phyloP scores from a whole-genome alignment of 2,888 invertebrate species.

The Tipula vernalis region DNA sequence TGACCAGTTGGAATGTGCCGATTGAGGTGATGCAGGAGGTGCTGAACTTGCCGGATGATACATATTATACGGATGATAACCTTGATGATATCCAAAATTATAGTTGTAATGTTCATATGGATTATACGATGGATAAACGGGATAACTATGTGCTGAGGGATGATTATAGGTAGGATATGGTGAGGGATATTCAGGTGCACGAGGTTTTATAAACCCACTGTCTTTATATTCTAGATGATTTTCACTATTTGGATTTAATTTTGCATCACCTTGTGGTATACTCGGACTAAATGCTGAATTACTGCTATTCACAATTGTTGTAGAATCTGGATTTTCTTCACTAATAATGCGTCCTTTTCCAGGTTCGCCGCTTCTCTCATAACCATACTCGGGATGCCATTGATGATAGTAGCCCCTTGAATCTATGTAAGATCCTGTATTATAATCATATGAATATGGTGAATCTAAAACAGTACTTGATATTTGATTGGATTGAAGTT shows the following conservation, averaged over 20 bases:
- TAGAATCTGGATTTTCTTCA: slow-evolving; percentile 66
- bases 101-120: slow-evolving; percentile 20
- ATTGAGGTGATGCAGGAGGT: slow-evolving; percentile 32
- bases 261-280: slow-evolving; percentile 33
- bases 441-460: slow-evolving; percentile 50
- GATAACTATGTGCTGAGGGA: slow-evolving; percentile 11
- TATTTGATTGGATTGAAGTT: slow-evolving; percentile 73
- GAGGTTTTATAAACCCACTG: slow-evolving; percentile 36
- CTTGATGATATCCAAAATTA: slow-evolving; percentile 34
- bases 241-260: slow-evolving; percentile 23
- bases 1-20: slow-evolving; percentile 50
- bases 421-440: slow-evolving; percentile 40
- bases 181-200: slow-evolving; percentile 29
- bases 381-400: slow-evolving; percentile 35
- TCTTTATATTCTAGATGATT: slow-evolving; percentile 19
- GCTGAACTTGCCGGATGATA: slow-evolving; percentile 33
- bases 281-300: slow-evolving; percentile 34
- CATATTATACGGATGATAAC: slow-evolving; percentile 34
- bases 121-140: slow-evolving; percentile 13
- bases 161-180: slow-evolving; percentile 15
- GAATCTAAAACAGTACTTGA: slow-evolving; percentile 72
- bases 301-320: slow-evolving; percentile 44
- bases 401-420: slow-evolving; percentile 53
- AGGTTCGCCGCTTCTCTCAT: slow-evolving; percentile 12
- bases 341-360: slow-evolving; percentile 29